Evolutionary conservation across 2,797 vertebrate genomes (phyloP).

Genomic region (Mycteria americana): DNA sequence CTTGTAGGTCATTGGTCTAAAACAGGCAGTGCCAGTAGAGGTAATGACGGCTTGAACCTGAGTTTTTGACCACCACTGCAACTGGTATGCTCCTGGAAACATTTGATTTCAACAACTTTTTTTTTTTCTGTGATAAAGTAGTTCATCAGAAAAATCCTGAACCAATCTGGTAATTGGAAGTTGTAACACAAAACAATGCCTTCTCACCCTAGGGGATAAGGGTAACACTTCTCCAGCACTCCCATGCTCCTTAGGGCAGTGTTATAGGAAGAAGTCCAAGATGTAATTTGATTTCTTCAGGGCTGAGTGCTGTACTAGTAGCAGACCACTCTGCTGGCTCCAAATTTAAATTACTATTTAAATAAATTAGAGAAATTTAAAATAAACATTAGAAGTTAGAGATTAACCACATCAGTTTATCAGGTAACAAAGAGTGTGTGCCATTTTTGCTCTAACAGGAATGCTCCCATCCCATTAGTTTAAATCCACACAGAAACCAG

Average conservation of each 20-base stretch:
- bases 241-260: background rate
- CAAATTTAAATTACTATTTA: constrained; percentile 18
- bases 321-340: background rate
- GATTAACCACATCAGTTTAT: constrained; percentile 6
- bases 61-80: background rate
- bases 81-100: background rate
- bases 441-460: background rate
- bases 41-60: background rate
- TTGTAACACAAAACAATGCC: background rate
- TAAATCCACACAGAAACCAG: background rate
- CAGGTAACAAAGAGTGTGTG: background rate
- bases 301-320: background rate
- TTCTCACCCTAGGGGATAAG: background rate
- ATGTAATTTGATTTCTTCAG: background rate
- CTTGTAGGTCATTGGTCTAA: background rate
- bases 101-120: background rate
- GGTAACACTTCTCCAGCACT: background rate
- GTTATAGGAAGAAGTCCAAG: background rate
- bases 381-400: constrained; percentile 6
- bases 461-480: background rate
- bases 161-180: background rate
- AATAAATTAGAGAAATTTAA: constrained; percentile 19
- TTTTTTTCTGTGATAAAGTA: background rate
- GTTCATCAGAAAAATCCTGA: background rate
- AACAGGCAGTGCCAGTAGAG: background rate